Base-by-base conservation (phyloP, 2,888 invertebrate species). In the Ennomos fuscantarius region DNA sequence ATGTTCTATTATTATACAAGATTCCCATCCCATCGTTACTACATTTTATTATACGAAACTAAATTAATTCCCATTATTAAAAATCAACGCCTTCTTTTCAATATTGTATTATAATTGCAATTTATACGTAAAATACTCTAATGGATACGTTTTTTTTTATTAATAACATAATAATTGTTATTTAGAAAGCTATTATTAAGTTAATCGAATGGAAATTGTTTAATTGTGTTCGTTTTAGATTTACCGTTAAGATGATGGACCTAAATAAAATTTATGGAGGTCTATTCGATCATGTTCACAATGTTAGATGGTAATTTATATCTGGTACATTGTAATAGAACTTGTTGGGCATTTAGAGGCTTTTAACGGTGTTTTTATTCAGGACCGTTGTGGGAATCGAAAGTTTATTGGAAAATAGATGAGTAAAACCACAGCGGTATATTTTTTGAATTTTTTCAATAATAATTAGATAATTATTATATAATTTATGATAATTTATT, bases 131-230 rank as follows among this genome's bases (percentile, higher is more conserved):
- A 46, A 50, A 50, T 59, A 50, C 49, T 39, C 34, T 51, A 49
- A 51, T 50, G 35, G 41, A 15, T 36, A 39, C 37, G 43, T 36
- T 51, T 56, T 15, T 45, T 44, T 47, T 61, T 48, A 57, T 68
- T 68, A 65, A 42, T 24, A 32, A 52, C 11, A 11, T 66, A 68
- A 70, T 69, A 66, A 68, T 67, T 55, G 66, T 61, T 64, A 68
- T 66, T 69, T 68, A 62, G 40, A 60, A 47, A 33, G 15, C 55
- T 51, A 49, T 63, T 66, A 70, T 60, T 44, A 62, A 45, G 58
- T 58, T 66, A 65, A 69, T 65, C 60, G 59, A 51, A 43, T 53
- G 57, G 59, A 63, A 66, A 68, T 62, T 59, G 49, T 64, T 68
- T 69, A 63, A 67, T 70, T 70, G 56, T 62, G 36, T 53, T 53